Base-by-base conservation (phyloP, 2,797 vertebrate species). In the Miichthys miiuy region DNA sequence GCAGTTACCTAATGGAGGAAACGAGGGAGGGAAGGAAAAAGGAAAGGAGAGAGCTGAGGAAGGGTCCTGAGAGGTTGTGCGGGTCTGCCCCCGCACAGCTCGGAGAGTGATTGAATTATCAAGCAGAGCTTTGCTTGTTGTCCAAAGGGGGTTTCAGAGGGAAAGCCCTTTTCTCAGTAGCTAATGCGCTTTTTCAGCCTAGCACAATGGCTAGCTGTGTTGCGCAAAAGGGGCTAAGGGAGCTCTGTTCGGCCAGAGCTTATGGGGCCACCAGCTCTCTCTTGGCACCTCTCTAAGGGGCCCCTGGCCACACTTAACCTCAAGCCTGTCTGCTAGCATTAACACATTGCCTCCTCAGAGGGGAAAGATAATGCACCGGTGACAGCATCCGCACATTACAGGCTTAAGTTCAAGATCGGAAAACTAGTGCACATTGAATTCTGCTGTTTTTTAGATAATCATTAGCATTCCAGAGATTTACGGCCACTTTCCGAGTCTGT, bases 61-160 rank as follows among this genome's bases (percentile, higher is more conserved):
- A 63, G 71, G 75, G 72, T 79, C 79, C 68, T 1, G 16, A 78
- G 81, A 74, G 72, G 64, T 72, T 76, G 77, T 21, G 72, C 17
- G n/a, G 77, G 73, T 89, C 82, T 54, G 73, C 71, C 74, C 34
- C 75, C n/a, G 55, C 85, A 74, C 81, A 25, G 77, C 88, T 79
- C 62, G 11, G 74, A 83, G 83, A 91, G 87, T 87, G 93, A 94
- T 94, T 94, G 92, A 94, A 94, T 93, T 91, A 94, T 94, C 93
- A 94, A 91, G 91, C 81, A 82, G 80, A 87, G 93, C 92, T 94
- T 91, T 90, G 83, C 92, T 88, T 80, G 90, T 92, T 90, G 93
- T 93, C 90, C 86, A 81, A 38, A 85, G 77, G 88, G 87, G 81
- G 81, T 82, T 92, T 87, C 71, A 80, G 82, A 68, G 86, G 91